Percentiles rank a stretch among this genome's conserved stretches.
phyloP scores from a whole-genome alignment of 2,888 invertebrate genomes.

The Drosophila parthenogenetica region DNA sequence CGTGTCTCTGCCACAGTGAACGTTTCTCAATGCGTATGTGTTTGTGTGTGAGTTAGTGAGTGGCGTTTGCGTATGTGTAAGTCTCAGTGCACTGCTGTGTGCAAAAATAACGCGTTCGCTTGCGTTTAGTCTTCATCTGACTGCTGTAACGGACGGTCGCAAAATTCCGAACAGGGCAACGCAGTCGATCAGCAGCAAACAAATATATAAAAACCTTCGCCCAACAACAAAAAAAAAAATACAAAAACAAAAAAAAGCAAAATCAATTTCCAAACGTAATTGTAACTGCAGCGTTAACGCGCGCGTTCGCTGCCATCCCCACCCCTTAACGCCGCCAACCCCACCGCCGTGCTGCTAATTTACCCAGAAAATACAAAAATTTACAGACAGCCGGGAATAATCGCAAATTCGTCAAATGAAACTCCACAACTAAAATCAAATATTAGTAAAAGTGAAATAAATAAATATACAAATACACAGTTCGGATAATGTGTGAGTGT shows the following conservation, averaged over 20 bases:
- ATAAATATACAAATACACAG: background rate
- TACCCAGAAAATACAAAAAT: conserved; percentile 40
- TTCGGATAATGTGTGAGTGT: conserved; percentile 26
- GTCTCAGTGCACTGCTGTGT: conserved; percentile 69
- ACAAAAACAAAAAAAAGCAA: conserved; percentile 25
- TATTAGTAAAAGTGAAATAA: conserved; percentile 31
- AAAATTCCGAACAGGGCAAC: conserved; percentile 46
- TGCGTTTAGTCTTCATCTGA: conserved; percentile 78
- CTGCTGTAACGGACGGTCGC: conserved; percentile 81
- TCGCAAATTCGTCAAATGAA: conserved; percentile 22
- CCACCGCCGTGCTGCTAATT: conserved; percentile 53
- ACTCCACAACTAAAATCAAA: conserved; percentile 11
- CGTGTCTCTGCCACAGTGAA: conserved; percentile 57
- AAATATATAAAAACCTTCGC: conserved; percentile 59
- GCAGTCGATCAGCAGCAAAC: conserved; percentile 54
- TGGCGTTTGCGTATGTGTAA: conserved; percentile 26
- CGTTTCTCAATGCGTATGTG: conserved; percentile 7
- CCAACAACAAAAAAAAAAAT: conserved; percentile 20
- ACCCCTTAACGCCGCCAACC: conserved; percentile 2
- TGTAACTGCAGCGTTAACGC: conserved; percentile 55
- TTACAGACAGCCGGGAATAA: conserved; percentile 19
- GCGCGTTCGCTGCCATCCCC: conserved; percentile 46
- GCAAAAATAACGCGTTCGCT: conserved; percentile 76
- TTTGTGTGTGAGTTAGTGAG: conserved; percentile 1
- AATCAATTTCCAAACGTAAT: conserved; percentile 52